Conservation (phyloP, 2,888 invertebrate genomes). For the Trisateles emortualis region DNA sequence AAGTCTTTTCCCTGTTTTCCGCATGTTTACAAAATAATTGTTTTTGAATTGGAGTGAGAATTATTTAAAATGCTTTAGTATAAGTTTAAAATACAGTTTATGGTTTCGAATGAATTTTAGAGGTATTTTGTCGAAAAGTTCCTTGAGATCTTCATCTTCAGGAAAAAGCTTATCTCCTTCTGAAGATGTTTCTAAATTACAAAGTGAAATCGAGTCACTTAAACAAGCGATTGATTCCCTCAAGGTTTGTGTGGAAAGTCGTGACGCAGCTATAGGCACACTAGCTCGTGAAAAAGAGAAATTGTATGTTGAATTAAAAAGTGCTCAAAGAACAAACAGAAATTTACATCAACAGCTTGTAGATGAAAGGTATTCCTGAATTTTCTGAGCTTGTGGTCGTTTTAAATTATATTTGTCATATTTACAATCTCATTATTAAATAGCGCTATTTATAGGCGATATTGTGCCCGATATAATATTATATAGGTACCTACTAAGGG, state of each 20-base stretch:
- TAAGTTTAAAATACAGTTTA: slow-evolving; percentile 36
- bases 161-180: slow-evolving; percentile 43
- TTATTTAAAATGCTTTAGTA: slow-evolving; percentile 37
- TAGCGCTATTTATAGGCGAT: too few species aligned
- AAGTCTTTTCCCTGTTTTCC: slow-evolving; percentile 22
- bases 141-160: slow-evolving; percentile 54
- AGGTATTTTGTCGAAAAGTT: slow-evolving; percentile 59
- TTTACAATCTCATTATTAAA: too few species aligned
- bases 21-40: slow-evolving; percentile 40
- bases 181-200: slow-evolving; percentile 60
- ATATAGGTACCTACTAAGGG: too few species aligned
- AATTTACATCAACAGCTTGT: slow-evolving; percentile 83
- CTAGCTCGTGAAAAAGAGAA: slow-evolving; percentile 83
- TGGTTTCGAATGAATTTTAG: slow-evolving; percentile 59
- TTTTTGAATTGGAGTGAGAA: slow-evolving; percentile 31
- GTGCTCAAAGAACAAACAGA: slow-evolving; percentile 76
- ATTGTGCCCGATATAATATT: too few species aligned
- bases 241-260: slow-evolving; percentile 75
- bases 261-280: slow-evolving; percentile 78
- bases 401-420: too few species aligned
- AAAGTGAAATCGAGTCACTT: slow-evolving; percentile 74
- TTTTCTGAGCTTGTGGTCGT: too few species aligned
- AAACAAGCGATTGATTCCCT: slow-evolving; percentile 74
- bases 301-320: slow-evolving; percentile 77
- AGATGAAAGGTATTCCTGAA: slow-evolving; percentile 79